A percentile compares a stretch with the other conserved stretches of the same genome.
Evolutionary conservation across 2,797 vertebrate genomes (phyloP).

Genomic region (Fistularia tabacaria): DNA sequence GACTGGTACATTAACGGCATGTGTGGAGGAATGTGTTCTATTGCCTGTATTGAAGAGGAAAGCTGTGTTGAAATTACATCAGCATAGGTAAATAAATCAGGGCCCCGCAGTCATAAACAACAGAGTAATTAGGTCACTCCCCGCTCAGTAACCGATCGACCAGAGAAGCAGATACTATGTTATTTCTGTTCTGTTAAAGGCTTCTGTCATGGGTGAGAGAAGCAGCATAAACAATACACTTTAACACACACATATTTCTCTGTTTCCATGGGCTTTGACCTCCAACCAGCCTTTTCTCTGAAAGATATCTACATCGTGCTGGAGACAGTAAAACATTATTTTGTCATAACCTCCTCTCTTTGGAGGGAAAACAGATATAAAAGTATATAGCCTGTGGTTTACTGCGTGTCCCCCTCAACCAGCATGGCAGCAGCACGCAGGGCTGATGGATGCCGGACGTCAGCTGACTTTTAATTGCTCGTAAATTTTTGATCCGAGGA

Average conservation of each 20-base stretch:
- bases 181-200: constrained; percentile 46
- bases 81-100: constrained; percentile 64
- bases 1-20: constrained; percentile 6
- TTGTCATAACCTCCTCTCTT: constrained; percentile 93
- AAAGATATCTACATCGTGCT: constrained; percentile 76
- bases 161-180: constrained; percentile 42
- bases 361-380: constrained; percentile 98
- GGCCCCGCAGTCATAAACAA: constrained; percentile 61
- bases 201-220: constrained; percentile 23
- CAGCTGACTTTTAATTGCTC: constrained; percentile 97
- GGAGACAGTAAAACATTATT: constrained; percentile 85
- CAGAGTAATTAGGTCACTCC: constrained; percentile 65
- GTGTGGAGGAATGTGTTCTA: constrained; percentile 13
- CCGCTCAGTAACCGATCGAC: constrained; percentile 45
- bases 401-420: constrained; percentile 84
- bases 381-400: constrained; percentile 98
- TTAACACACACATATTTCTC: constrained; percentile 34
- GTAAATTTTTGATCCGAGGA: constrained; percentile 91
- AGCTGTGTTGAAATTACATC: constrained; percentile 59
- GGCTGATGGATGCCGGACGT: constrained; percentile 91
- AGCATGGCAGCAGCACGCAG: constrained; percentile 83
- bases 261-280: constrained; percentile 70
- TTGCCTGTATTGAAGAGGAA: constrained; percentile 47
- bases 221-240: constrained; percentile 33
- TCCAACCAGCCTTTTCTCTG: constrained; percentile 58